Base-by-base conservation (phyloP, 2,113 vertebrate genomes). In the Odontesthes bonariensis region DNA sequence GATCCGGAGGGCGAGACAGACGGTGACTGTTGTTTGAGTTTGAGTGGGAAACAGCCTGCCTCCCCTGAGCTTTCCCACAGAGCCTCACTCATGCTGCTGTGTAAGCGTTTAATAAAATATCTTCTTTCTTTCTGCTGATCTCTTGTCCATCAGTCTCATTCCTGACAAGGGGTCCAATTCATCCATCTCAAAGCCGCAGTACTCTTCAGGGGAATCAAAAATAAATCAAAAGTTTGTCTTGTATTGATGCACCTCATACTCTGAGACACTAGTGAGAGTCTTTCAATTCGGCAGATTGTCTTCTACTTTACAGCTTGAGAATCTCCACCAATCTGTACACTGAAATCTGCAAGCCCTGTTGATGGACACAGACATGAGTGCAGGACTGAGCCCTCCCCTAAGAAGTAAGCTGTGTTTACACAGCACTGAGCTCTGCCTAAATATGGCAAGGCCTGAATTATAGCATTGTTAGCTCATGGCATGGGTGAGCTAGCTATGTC, bases 391-490 rank as follows among this genome's bases (percentile, higher is more conserved):
- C 81, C 86, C 88, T 89, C 88, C 88, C 83, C 77, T 82, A 56
- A 0, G 67, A 67, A 14, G 60, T 68, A 16, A 82, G 75, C 82
- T 79, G 72, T 93, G 92, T 94, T 94, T 93, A 94, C 93, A 92
- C 77, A 89, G 86, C 85, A 47, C 80, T 70, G 78, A 86, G 85
- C 70, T 77, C 78, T 90, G 91, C 79, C 93, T 93, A 93, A 93
- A 93, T 93, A 93, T 91, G 93, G 94, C 88, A 66, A 70, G 84
- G 88, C 65, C 71, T 90, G 88, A 92, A 88, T 92, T 90, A 88
- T 78, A 75, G 38, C 19, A 52, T 61, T 78, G 83, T 77, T 73
- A 78, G 79, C 40, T 77, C 1, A 38, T 63, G 65, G 73, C 77
- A 52, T 2, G 19, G 57, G 76, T 56, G 75, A 83, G 63, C 77